Percentiles rank a stretch among this genome's conserved stretches.
phyloP scores from a whole-genome alignment of 1,140 invertebrate species.

The Papilio glaucus region DNA sequence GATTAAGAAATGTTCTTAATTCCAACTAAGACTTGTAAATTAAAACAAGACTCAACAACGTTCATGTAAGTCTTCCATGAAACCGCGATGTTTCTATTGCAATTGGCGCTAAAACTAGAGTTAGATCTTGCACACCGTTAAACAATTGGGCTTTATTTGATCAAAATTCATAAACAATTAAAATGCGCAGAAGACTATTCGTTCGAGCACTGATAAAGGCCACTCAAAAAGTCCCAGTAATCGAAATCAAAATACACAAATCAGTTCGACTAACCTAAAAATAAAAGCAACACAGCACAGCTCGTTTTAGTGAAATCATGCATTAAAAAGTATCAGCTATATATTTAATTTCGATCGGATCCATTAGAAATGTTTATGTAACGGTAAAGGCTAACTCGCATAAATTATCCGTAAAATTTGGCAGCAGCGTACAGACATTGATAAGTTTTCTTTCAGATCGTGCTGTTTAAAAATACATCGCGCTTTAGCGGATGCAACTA shows the following conservation, averaged over 20 bases:
- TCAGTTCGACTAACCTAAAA: not conserved
- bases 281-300: not conserved
- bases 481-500: conserved; percentile 26
- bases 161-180: no score
- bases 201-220: not conserved
- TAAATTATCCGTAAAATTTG: conserved; percentile 24
- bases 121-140: no score
- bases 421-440: conserved; percentile 25
- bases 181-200: no score
- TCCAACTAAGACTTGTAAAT: no score
- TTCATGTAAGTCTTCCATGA: no score
- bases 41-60: no score
- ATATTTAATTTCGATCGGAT: conserved; percentile 20
- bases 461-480: conserved; percentile 31
- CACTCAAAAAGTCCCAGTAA: not conserved
- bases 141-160: no score
- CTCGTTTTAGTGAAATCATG: not conserved
- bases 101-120: no score
- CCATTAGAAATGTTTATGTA: conserved; percentile 4
- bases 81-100: no score
- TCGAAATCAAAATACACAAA: not conserved
- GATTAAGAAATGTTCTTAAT: no score
- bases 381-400: not conserved
- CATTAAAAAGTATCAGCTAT: not conserved
- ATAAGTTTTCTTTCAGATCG: conserved; percentile 31